These are phyloP conservation scores for Gastrophryne carolinensis DNA, from an alignment of 2,797 vertebrate genomes.

Conservation along the genomic window DNA sequence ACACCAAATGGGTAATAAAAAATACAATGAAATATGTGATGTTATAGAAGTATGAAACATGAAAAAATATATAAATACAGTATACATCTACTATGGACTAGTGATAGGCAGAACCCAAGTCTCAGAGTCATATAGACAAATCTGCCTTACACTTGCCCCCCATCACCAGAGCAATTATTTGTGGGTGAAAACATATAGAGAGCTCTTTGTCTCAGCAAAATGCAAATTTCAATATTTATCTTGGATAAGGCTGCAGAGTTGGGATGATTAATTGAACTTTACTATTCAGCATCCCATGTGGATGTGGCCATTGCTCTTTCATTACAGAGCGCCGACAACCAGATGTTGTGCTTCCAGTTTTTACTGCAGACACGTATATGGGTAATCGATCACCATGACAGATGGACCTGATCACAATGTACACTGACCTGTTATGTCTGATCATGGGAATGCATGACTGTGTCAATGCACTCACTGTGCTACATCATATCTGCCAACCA, in stretches of 20 bases:
- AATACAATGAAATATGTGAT: too few relatives aligned
- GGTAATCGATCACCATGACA: neutral
- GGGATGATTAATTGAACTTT: constrained; percentile 7
- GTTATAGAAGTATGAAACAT: too few relatives aligned
- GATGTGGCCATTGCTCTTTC: neutral
- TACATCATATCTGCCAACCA: neutral
- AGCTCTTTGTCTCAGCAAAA: neutral
- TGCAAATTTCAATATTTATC: neutral
- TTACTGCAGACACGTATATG: neutral
- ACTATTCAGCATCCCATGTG: neutral
- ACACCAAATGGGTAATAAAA: too few relatives aligned
- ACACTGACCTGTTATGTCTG: neutral
- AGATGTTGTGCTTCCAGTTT: constrained; percentile 18
- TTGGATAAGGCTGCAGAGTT: neutral
- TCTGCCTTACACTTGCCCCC: neutral
- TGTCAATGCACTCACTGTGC: neutral
- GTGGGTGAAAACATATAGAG: neutral
- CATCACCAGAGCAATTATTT: neutral
- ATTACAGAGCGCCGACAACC: constrained; percentile 3
- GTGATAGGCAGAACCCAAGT: too few relatives aligned
- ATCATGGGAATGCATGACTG: neutral
- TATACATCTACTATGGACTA: too few relatives aligned
- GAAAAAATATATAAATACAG: too few relatives aligned
- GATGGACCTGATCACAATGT: neutral
- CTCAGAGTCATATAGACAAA: neutral